Conservation (phyloP, 2,888 invertebrate genomes). For the Apamea crenata region DNA sequence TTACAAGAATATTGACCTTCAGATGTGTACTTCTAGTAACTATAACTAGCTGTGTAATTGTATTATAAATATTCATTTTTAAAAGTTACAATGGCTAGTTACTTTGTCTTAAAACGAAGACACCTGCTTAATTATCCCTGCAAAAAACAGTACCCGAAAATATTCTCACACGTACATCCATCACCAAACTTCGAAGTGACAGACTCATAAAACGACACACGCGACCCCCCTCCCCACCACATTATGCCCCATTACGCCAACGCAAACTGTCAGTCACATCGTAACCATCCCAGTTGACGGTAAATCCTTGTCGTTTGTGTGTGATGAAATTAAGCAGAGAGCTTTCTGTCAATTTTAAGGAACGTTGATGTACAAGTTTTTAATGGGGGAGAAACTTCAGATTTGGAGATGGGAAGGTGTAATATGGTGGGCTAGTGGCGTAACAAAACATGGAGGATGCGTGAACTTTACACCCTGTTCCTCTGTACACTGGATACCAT, state of each 20-base stretch:
- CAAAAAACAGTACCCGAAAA: neutral
- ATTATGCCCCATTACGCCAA: conserved; percentile 40
- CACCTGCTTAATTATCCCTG: neutral
- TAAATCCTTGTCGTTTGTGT: conserved; percentile 52
- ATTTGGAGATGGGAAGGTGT: neutral
- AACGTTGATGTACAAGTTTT: conserved; percentile 36
- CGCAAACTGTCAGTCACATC: conserved; percentile 45
- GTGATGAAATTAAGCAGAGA: conserved; percentile 30
- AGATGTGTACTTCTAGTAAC: too few relatives aligned
- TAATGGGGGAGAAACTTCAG: conserved; percentile 11
- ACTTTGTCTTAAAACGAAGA: neutral
- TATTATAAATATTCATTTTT: neutral
- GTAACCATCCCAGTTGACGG: conserved; percentile 19
- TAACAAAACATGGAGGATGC: too few relatives aligned
- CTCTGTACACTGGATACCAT: too few relatives aligned
- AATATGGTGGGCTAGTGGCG: neutral
- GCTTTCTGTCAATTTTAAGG: conserved; percentile 29
- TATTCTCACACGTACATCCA: conserved; percentile 9
- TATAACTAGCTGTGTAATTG: too few relatives aligned
- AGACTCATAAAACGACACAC: conserved; percentile 35
- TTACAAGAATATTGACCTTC: too few relatives aligned
- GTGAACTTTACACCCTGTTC: too few relatives aligned
- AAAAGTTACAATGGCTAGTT: neutral
- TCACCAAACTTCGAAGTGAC: conserved; percentile 15
- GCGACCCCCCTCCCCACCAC: too few relatives aligned